These are phyloP conservation scores for Petrosia ficiformis DNA, from an alignment of 37 sponge, comb jelly and placozoan genomes.

Conservation along the genomic window DNA sequence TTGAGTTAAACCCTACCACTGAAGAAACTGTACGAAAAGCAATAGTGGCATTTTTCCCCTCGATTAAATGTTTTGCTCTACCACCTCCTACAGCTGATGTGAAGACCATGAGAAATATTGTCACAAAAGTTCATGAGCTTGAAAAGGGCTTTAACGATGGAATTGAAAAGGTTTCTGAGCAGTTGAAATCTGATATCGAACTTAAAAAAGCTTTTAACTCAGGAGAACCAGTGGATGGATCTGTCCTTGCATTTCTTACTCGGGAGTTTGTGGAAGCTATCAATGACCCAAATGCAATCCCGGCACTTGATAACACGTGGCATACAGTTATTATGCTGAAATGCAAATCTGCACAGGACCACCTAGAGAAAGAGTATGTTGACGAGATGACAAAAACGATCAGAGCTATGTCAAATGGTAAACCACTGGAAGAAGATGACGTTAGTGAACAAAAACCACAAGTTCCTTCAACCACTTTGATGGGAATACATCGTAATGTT, in stretches of 20 bases:
- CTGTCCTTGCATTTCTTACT: constrained; percentile 11
- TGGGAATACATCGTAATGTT: constrained; percentile 14
- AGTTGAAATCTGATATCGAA: neutral
- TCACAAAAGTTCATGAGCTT: neutral
- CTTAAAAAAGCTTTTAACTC: constrained; percentile 12
- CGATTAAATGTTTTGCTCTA: constrained; percentile 20
- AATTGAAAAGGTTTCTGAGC: neutral
- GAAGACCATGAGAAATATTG: constrained; percentile 12
- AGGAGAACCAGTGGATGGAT: constrained; percentile 8
- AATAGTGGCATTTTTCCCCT: constrained; percentile 17
- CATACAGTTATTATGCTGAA: neutral
- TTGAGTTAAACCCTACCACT: neutral
- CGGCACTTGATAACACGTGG: constrained; percentile 25
- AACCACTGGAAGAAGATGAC: constrained; percentile 28
- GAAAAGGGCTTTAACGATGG: constrained; percentile 8
- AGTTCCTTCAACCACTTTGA: too few species aligned
- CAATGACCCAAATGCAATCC: constrained; percentile 31
- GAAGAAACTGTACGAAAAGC: constrained; percentile 11
- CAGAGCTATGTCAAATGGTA: neutral
- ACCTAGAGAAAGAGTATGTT: constrained; percentile 19
- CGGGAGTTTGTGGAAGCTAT: constrained; percentile 26
- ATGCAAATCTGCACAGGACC: neutral
- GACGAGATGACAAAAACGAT: constrained; percentile 13
- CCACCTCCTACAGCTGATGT: constrained; percentile 19
- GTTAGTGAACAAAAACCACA: too few species aligned